phyloP scores from a whole-genome alignment of 2,113 vertebrate species.

The Mustela lutreola region DNA sequence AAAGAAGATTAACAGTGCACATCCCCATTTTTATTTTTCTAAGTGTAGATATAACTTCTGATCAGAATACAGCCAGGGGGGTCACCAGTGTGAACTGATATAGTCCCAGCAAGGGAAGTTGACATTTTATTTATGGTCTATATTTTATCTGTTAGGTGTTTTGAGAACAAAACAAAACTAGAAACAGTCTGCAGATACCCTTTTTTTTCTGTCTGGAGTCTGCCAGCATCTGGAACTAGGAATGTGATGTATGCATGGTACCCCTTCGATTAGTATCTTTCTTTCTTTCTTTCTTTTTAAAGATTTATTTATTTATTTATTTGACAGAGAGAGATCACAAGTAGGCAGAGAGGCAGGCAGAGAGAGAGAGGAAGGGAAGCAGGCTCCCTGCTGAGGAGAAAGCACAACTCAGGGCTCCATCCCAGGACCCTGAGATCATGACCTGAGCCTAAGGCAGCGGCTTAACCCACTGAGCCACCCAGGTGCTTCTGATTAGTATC shows the following conservation, averaged over 20 bases:
- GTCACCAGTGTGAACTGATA: neutral
- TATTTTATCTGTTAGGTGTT: neutral
- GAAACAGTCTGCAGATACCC: neutral
- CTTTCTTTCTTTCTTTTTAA: neutral
- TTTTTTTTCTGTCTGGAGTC: neutral
- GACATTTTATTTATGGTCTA: neutral
- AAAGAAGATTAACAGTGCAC: neutral
- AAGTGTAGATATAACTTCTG: neutral
- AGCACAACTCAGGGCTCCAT: no score
- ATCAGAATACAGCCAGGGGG: neutral
- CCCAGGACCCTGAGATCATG: no score
- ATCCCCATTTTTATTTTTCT: neutral
- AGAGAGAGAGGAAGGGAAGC: no score
- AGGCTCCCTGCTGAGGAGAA: no score
- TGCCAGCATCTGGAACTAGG: neutral
- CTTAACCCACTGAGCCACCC: no score
- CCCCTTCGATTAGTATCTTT: neutral
- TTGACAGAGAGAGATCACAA: no score
- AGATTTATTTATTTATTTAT: no score
- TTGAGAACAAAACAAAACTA: neutral
- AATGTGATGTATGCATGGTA: fast-evolving
- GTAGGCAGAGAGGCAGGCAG: no score
- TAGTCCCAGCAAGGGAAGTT: neutral
- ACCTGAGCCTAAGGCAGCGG: no score
- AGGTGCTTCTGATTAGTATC: neutral